Evolutionary conservation across 2,888 invertebrate genomes (phyloP).

Genomic region (Epinotia nisella): DNA sequence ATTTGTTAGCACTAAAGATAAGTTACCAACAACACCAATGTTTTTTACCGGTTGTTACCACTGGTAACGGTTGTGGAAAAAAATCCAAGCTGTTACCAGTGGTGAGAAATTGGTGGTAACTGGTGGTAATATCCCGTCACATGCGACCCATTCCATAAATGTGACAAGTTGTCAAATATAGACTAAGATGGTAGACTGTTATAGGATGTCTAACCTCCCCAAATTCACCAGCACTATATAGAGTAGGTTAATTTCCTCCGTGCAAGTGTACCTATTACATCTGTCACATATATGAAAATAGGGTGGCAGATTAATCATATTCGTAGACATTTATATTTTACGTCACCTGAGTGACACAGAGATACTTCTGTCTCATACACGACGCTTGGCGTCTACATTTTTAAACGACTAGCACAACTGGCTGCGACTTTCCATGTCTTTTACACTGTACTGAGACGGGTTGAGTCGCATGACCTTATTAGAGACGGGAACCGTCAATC

Average conservation of each 20-base stretch:
- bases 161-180: not conserved
- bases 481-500: not conserved
- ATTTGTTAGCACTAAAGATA: too few relatives aligned
- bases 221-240: too few relatives aligned
- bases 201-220: too few relatives aligned
- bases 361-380: not conserved
- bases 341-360: constrained; percentile 6
- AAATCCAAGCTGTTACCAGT: too few relatives aligned
- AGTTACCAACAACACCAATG: too few relatives aligned
- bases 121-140: too few relatives aligned
- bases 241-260: too few relatives aligned
- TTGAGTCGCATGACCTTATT: not conserved
- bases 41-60: too few relatives aligned
- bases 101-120: too few relatives aligned
- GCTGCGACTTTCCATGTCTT: constrained; percentile 6
- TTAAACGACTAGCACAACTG: constrained; percentile 15
- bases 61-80: too few relatives aligned
- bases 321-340: not conserved
- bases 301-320: not conserved
- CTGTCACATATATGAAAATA: not conserved
- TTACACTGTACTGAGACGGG: constrained; percentile 12
- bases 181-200: too few relatives aligned
- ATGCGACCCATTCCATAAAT: not conserved
- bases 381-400: constrained; percentile 22
- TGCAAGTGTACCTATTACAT: not conserved